Evolutionary conservation across 2,888 invertebrate species (phyloP).

Genomic region (Dicyrtomina minuta): DNA sequence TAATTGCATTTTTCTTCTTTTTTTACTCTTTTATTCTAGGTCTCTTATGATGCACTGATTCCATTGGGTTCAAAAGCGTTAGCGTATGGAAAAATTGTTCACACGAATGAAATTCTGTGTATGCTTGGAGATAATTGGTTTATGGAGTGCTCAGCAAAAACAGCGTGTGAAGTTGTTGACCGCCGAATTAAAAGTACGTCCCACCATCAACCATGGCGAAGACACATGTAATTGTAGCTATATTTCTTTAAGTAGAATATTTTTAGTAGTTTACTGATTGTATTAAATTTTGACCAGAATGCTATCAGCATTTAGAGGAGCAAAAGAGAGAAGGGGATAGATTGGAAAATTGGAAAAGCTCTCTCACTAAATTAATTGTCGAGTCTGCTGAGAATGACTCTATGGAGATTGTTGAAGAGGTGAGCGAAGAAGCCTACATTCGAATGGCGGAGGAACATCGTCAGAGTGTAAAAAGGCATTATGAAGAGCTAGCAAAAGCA

Average conservation of each 20-base stretch:
- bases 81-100: conserved; percentile 75
- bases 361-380: conserved; percentile 62
- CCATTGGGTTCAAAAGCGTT: conserved; percentile 77
- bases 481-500: conserved; percentile 58
- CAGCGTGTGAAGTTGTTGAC: conserved; percentile 71
- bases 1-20: too few species aligned
- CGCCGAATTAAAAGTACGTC: conserved; percentile 68
- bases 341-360: conserved; percentile 63
- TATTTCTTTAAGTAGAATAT: too few species aligned
- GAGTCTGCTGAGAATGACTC: conserved; percentile 61
- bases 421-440: conserved; percentile 70
- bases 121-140: conserved; percentile 82
- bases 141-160: conserved; percentile 71
- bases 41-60: conserved; percentile 67
- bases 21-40: too few species aligned
- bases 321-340: conserved; percentile 67
- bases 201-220: too few species aligned
- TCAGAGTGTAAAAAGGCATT: conserved; percentile 59
- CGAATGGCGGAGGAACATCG: conserved; percentile 64
- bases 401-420: conserved; percentile 68
- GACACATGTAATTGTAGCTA: too few species aligned
- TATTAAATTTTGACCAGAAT: conserved; percentile 60
- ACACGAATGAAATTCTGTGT: conserved; percentile 82
- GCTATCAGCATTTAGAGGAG: conserved; percentile 65
- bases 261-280: too few species aligned